Evolutionary conservation across 2,797 vertebrate genomes (phyloP).

Genomic region (Thalassophryne amazonica): DNA sequence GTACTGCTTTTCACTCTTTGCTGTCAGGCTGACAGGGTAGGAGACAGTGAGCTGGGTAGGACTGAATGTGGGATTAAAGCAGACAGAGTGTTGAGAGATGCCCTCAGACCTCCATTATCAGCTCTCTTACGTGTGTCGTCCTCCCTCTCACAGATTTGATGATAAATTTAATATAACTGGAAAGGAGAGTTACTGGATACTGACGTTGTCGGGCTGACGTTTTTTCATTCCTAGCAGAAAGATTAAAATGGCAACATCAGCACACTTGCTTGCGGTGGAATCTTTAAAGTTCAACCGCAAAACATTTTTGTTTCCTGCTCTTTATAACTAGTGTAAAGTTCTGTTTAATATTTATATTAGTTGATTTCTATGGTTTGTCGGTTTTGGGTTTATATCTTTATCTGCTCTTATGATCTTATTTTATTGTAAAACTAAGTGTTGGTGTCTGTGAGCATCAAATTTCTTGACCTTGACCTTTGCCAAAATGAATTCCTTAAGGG

Average conservation of each 20-base stretch:
- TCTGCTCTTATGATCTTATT: no score
- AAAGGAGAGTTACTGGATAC: background rate
- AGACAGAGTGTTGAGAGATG: constrained; percentile 52
- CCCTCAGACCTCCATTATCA: constrained; percentile 39
- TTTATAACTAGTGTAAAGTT: no score
- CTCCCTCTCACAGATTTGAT: constrained; percentile 10
- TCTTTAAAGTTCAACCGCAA: no score
- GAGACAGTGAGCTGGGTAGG: constrained; percentile 1
- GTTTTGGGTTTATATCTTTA: no score
- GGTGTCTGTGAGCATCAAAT: no score
- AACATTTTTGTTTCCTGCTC: no score
- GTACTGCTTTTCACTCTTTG: constrained; percentile 31
- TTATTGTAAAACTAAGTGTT: no score
- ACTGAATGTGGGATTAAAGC: constrained; percentile 29
- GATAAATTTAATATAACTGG: constrained; percentile 17
- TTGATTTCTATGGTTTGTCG: no score
- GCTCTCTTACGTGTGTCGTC: constrained; percentile 23
- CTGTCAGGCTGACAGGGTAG: constrained; percentile 14
- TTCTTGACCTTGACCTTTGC: no score
- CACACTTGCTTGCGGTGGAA: no score
- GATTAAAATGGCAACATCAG: background rate
- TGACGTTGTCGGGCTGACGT: background rate
- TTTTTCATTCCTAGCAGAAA: background rate
- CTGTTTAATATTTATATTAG: no score
- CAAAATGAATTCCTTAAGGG: no score